These are phyloP conservation scores for Girardinichthys multiradiatus DNA, from an alignment of 2,113 vertebrate genomes.

Conservation along the genomic window DNA sequence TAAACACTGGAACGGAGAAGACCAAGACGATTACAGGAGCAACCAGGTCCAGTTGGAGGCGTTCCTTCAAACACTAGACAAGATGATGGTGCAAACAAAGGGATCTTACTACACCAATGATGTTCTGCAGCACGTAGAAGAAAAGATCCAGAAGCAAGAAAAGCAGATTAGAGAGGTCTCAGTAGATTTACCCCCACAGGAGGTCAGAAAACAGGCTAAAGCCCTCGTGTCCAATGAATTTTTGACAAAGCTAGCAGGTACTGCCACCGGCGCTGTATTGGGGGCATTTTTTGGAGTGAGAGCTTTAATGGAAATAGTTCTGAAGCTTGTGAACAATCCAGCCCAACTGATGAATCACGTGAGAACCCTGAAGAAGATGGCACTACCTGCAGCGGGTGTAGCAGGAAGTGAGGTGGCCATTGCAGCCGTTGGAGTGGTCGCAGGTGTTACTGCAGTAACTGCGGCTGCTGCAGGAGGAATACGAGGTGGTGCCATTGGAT, in stretches of 20 bases:
- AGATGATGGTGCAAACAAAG: slow-evolving; percentile 23
- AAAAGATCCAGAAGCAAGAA: neutral
- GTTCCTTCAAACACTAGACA: slow-evolving; percentile 51
- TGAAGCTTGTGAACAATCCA: rapidly evolving
- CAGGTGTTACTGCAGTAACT: rapidly evolving
- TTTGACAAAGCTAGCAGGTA: slow-evolving; percentile 19
- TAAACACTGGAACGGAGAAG: slow-evolving; percentile 43
- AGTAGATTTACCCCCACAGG: neutral
- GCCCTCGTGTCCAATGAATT: rapidly evolving
- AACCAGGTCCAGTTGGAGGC: slow-evolving; percentile 44
- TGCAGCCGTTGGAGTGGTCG: neutral
- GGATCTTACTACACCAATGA: slow-evolving; percentile 47
- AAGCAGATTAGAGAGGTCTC: neutral
- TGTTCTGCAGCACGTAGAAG: slow-evolving; percentile 17
- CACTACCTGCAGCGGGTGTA: too few species aligned
- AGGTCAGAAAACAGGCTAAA: slow-evolving; percentile 67
- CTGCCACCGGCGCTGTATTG: slow-evolving; percentile 25
- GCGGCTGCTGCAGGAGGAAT: neutral
- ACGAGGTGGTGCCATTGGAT: neutral
- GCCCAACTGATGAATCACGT: neutral
- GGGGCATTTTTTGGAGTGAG: slow-evolving; percentile 35
- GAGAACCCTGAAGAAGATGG: neutral
- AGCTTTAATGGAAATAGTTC: rapidly evolving
- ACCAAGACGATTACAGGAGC: slow-evolving; percentile 15
- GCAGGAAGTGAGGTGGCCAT: neutral